Evolutionary conservation across 2,888 invertebrate species (phyloP), one percentile per base, ranked within the genome.

Genomic region (Lasioglossum morio): DNA sequence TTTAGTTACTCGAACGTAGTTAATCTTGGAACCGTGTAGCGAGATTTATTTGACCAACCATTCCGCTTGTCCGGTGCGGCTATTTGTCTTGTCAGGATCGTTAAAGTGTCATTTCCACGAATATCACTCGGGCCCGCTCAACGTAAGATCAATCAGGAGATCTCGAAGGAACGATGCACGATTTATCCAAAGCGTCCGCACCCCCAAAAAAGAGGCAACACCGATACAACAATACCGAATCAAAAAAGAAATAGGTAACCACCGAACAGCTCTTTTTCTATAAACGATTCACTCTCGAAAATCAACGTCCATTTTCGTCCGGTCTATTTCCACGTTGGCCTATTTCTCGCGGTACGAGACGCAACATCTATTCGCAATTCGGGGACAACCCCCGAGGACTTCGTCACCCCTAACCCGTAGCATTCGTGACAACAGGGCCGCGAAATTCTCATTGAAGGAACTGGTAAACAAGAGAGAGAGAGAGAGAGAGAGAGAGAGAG

Each of bases 41-140:
- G 90, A 91, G 91, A 91, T 91, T 91, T 91, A 91, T 91, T 91
- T 78, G 91, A 87, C 90, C 87, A 84, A 85, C 91, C 89, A 87
- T 91, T 91, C 85, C 84, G 87, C 85, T 91, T 87, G 91, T 86
- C 91, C 87, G 91, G 87, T 85, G 77, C 90, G 63, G 82, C 91
- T 89, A 91, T 91, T 91, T 87, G 91, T 91, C 91, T 91, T 89
- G 86, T 88, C 89, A 86, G 75, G 91, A 91, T 90, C 91, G 91
- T 91, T 92, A 92, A 92, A 91, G 89, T 89, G 90, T 92, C 92
- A 92, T 90, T 91, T 91, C 90, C 92, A 92, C 91, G 89, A 91
- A 93, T 92, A 92, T 92, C 90, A 81, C 77, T 72, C 85, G 80
- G 69, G 69, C 27, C 66, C 76, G 77, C 79, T 70, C 79, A 83